These are phyloP conservation scores for Ophion ellenae DNA, from an alignment of 2,888 invertebrate genomes.

Conservation along the genomic window DNA sequence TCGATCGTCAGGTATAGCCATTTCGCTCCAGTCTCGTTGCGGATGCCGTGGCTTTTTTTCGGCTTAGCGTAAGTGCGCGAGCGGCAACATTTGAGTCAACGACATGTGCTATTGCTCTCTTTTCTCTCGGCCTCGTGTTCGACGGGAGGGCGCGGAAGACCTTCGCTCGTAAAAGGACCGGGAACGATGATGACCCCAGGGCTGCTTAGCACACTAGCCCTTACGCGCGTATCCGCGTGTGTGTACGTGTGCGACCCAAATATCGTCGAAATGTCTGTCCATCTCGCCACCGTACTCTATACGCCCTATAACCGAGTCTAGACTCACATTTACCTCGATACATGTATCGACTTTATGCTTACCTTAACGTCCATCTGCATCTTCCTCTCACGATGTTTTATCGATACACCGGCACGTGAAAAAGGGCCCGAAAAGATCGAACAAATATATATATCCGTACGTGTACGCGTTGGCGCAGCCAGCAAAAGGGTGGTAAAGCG, in stretches of 20 bases:
- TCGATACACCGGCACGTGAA: conserved; percentile 38
- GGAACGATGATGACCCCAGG: conserved; percentile 71
- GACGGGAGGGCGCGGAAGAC: conserved; percentile 69
- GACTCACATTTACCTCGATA: conserved; percentile 52
- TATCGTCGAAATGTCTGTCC: conserved; percentile 15
- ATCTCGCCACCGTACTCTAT: not conserved
- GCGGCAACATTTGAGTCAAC: conserved; percentile 58
- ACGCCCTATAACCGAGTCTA: conserved; percentile 46
- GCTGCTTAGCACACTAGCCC: conserved; percentile 63
- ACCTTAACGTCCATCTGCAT: conserved; percentile 53
- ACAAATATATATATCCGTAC: not conserved
- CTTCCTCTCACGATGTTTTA: conserved; percentile 41
- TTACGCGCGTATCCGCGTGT: conserved; percentile 17
- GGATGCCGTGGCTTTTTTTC: conserved; percentile 67
- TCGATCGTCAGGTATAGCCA: not conserved
- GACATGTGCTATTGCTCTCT: conserved; percentile 16
- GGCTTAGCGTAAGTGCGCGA: conserved; percentile 70
- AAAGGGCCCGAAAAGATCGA: not conserved
- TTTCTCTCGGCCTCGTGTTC: conserved; percentile 44
- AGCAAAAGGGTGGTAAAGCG: conserved; percentile 3
- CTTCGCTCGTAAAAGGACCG: conserved; percentile 76
- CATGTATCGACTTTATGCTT: conserved; percentile 51
- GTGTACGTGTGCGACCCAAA: not conserved
- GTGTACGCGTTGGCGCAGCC: conserved; percentile 13
- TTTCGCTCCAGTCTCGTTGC: conserved; percentile 24